Conservation (phyloP, 1,140 invertebrate genomes). For the Drosophila simulans region DNA sequence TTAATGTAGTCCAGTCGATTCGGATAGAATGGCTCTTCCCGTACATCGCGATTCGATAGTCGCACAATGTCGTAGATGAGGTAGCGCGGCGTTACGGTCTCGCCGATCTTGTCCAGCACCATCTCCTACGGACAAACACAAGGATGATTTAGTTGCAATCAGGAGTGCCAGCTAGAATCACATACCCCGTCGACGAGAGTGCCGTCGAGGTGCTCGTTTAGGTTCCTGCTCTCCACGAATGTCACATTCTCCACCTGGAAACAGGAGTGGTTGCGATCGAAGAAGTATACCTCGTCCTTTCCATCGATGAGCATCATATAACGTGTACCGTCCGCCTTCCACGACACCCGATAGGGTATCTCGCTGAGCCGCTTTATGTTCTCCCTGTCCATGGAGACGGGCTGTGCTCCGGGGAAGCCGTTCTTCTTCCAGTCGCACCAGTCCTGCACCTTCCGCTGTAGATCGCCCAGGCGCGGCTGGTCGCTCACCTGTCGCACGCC, state of each 20-base stretch:
- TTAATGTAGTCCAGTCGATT: slow-evolving; percentile 92
- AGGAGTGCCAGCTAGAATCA: neutral
- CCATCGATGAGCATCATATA: slow-evolving; percentile 98
- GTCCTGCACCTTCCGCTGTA: slow-evolving; percentile 91
- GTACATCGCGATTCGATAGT: slow-evolving; percentile 92
- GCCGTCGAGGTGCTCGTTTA: slow-evolving; percentile 89
- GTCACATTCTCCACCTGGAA: slow-evolving; percentile 93
- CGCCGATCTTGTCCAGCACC: slow-evolving; percentile 95
- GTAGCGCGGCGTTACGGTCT: slow-evolving; percentile 92
- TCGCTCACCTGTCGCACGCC: slow-evolving; percentile 87
- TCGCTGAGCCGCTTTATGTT: slow-evolving; percentile 92
- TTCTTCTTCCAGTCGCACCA: slow-evolving; percentile 92
- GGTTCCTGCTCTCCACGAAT: slow-evolving; percentile 92
- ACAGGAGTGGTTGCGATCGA: slow-evolving; percentile 98
- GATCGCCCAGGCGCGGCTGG: slow-evolving; percentile 87
- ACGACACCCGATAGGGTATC: slow-evolving; percentile 97
- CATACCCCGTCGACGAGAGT: slow-evolving; percentile 95
- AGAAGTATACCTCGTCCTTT: slow-evolving; percentile 94
- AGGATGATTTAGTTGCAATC: neutral
- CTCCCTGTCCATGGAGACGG: slow-evolving; percentile 96
- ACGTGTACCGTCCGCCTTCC: slow-evolving; percentile 99
- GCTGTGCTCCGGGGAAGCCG: slow-evolving; percentile 98
- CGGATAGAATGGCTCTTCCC: slow-evolving; percentile 90
- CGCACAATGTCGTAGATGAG: slow-evolving; percentile 98
- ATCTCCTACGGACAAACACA: slow-evolving; percentile 89